Evolutionary conservation across 1,140 invertebrate species (phyloP).

Genomic region (Heliconius himera): DNA sequence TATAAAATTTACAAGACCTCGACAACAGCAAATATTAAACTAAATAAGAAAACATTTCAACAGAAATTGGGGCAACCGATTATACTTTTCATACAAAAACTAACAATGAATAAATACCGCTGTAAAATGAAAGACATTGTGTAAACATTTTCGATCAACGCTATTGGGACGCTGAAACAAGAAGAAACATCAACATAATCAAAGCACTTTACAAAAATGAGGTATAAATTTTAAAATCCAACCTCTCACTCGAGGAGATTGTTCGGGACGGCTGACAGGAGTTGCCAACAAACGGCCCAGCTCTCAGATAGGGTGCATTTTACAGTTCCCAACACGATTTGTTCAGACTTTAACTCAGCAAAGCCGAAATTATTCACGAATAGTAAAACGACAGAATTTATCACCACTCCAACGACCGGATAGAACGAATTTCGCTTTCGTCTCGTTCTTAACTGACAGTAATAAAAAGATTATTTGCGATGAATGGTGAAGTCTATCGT

Average conservation of each 20-base stretch:
- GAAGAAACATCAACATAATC: conserved; percentile 19
- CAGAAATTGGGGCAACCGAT: neutral
- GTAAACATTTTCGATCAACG: conserved; percentile 18
- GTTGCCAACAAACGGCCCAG: conserved; percentile 41
- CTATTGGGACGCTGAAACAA: conserved; percentile 21
- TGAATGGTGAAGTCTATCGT: conserved; percentile 15
- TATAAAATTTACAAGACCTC: neutral
- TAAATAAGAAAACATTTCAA: neutral
- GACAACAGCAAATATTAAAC: neutral
- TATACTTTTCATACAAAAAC: neutral
- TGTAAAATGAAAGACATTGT: conserved; percentile 5
- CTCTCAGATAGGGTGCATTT: conserved; percentile 54
- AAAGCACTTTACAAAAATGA: conserved; percentile 26
- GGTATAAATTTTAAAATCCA: conserved; percentile 25
- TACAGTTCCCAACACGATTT: conserved; percentile 39
- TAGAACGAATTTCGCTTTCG: conserved; percentile 34
- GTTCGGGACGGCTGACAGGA: conserved; percentile 30
- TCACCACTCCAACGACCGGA: conserved; percentile 31
- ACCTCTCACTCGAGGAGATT: conserved; percentile 23
- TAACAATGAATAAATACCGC: neutral
- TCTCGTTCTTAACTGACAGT: conserved; percentile 28
- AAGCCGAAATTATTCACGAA: conserved; percentile 38
- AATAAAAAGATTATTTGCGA: conserved; percentile 33
- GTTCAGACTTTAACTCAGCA: conserved; percentile 29
- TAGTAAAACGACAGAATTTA: conserved; percentile 33